phyloP scores from a whole-genome alignment of 1,140 invertebrate genomes.

The Arion vulgaris region DNA sequence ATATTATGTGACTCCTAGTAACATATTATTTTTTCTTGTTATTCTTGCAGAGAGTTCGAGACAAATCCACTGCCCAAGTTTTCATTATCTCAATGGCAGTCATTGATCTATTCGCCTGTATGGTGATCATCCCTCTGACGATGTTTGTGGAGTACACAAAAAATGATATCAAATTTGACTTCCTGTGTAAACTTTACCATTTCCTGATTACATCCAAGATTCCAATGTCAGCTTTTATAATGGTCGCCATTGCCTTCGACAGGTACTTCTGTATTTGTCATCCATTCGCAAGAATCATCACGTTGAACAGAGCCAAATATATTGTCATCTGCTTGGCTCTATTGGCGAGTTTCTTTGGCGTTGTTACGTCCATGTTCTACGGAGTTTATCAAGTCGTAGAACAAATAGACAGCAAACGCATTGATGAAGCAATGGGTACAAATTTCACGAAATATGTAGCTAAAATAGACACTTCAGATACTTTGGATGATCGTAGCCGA shows the following conservation, averaged over 20 bases:
- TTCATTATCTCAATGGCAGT: conserved; percentile 69
- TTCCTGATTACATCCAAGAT: conserved; percentile 70
- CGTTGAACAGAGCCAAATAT: conserved; percentile 42
- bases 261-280: conserved; percentile 72
- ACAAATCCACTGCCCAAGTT: conserved; percentile 67
- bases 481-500: conserved; percentile 14
- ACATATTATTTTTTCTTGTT: too few relatives aligned
- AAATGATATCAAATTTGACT: conserved; percentile 59
- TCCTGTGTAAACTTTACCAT: conserved; percentile 68
- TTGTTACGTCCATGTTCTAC: conserved; percentile 61
- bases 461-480: background rate
- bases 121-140: conserved; percentile 67
- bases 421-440: conserved; percentile 2
- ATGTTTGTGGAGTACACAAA: conserved; percentile 58
- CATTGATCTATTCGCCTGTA: conserved; percentile 67
- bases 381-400: conserved; percentile 55
- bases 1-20: too few relatives aligned
- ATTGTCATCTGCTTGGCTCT: conserved; percentile 57
- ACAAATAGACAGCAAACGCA: conserved; percentile 17
- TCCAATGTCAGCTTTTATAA: conserved; percentile 68
- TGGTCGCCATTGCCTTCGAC: conserved; percentile 71
- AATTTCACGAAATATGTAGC: conserved; percentile 33
- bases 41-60: conserved; percentile 44
- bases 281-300: conserved; percentile 54
- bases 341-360: conserved; percentile 61